Evolutionary conservation across 53 echinoderm and acorn worm species (phyloP).

Genomic region (Holothuria leucospilota): DNA sequence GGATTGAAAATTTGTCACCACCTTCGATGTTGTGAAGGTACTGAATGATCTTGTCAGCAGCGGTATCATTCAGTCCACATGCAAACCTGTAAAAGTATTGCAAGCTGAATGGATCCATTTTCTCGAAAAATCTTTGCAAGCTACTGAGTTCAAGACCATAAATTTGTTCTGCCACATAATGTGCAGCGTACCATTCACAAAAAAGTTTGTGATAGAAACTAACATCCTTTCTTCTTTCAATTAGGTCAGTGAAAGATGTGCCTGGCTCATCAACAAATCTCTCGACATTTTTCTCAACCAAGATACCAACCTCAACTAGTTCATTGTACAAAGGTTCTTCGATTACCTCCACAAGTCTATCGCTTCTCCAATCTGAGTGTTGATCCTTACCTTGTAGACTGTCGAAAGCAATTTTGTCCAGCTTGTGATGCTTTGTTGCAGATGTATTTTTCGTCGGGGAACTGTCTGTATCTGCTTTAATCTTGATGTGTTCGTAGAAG

Average conservation of each 20-base stretch:
- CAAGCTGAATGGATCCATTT: neutral
- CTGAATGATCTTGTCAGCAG: neutral
- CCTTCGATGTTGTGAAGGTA: neutral
- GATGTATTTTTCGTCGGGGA: no score
- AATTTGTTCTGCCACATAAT: no score
- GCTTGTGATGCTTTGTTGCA: neutral
- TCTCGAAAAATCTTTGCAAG: neutral
- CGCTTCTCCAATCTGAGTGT: neutral
- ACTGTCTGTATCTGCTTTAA: no score
- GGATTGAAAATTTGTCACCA: conserved; percentile 1
- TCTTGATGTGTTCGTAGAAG: neutral
- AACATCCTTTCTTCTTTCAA: no score
- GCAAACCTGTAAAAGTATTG: neutral
- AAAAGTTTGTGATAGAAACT: no score
- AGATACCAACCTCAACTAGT: neutral
- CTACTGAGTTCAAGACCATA: no score
- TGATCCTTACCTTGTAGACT: neutral
- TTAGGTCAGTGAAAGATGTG: no score
- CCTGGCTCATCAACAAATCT: no score
- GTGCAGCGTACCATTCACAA: conserved; percentile 27
- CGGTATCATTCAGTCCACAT: neutral
- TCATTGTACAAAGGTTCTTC: no score
- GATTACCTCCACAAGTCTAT: neutral
- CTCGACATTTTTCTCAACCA: neutral
- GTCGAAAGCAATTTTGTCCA: no score